Evolutionary conservation across 2,797 vertebrate species (phyloP).

Genomic region (Pteronotus mesoamericanus): DNA sequence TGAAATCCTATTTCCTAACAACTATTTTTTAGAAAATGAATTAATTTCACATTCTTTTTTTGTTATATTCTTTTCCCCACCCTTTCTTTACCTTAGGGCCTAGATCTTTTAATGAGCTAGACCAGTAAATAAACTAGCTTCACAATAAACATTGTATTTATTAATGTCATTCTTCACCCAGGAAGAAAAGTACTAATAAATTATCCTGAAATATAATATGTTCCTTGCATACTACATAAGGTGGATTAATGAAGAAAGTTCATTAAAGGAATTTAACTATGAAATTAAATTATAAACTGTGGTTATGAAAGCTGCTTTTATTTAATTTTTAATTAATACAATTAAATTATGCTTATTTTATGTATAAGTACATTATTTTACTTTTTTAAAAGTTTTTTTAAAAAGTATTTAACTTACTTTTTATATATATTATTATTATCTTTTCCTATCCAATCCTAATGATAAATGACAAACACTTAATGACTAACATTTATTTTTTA

Average conservation of each 20-base stretch:
- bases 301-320: conserved; percentile 72
- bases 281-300: conserved; percentile 78
- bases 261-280: conserved; percentile 69
- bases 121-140: conserved; percentile 64
- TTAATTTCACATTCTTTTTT: conserved; percentile 70
- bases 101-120: conserved; percentile 71
- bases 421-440: background rate
- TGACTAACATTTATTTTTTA: background rate
- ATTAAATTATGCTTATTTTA: conserved; percentile 57
- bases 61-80: conserved; percentile 23
- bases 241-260: conserved; percentile 71
- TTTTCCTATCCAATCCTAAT: background rate
- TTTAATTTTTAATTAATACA: conserved; percentile 56
- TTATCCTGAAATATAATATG: conserved; percentile 67
- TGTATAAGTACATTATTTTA: conserved; percentile 49
- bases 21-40: conserved; percentile 62
- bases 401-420: conserved; percentile 35
- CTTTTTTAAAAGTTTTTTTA: no score
- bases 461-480: background rate
- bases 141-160: conserved; percentile 73
- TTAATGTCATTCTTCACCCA: conserved; percentile 54
- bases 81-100: conserved; percentile 36
- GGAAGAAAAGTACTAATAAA: conserved; percentile 72
- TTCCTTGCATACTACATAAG: conserved; percentile 73
- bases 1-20: conserved; percentile 68